Evolutionary conservation across 2,113 vertebrate species (phyloP), one percentile per base, ranked within the genome.

Genomic region (Mirza zaza): DNA sequence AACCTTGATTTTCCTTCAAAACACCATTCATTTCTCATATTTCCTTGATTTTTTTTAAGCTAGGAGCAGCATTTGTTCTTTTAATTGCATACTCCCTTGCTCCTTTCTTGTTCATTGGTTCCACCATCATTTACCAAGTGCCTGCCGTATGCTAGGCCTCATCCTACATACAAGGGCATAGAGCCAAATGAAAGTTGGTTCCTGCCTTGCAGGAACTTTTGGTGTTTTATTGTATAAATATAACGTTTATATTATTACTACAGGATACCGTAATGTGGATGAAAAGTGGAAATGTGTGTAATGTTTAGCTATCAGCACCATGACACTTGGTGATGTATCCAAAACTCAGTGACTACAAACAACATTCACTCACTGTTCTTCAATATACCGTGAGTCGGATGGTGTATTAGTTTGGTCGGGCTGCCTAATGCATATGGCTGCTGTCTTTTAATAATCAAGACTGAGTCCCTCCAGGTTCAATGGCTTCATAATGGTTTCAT

Each of bases 361-460:
- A 67, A 25, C 27, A 34, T 21, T 45, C 10, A 5, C 59, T 70
- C 25, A 14, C 15, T 42, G 0, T 70, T 36, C 17, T 23, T 87
- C 70, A 36, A 17, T 48, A 11, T 11, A 36, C 5, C 39, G 4
- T 34, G 12, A 20, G 4, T 42, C 79, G 70, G 34, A 15, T n/a
- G 36, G 48, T 61, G 10, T 57, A 55, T 32, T 32, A 12, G 14
- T 34, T 63, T 70, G 27, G 39, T 55, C 15, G 12, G 10, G 14
- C 27, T 55, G 7, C 27, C 45, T 45, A 42, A 52, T 42, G 32
- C 67, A 87, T 94, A 80, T 77, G 96, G 93, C 91, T 67, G 77
- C 88, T 93, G 61, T 48, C 95, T 97, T 96, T 67, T 36, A 27
- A 90, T 70, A 96, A 52, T 91, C 82, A 96, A 90, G 85, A 86